Conservation (phyloP, 2,888 invertebrate genomes). For the Drosophila monieri region DNA sequence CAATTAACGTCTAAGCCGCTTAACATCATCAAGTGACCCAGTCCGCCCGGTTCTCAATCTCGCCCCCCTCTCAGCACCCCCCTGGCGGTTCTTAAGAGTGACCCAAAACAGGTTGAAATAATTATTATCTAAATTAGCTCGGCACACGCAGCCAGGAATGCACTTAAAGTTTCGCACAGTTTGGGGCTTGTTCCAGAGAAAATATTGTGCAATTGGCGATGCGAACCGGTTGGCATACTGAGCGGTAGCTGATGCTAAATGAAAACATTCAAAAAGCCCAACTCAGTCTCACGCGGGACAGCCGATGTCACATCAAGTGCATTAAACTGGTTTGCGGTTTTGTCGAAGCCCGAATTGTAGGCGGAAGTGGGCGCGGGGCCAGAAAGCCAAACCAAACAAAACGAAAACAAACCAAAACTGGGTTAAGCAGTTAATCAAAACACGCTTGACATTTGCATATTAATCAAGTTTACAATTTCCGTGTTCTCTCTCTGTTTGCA, state of each 20-base stretch:
- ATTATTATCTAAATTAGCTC: constrained; percentile 63
- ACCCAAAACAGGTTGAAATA: constrained; percentile 58
- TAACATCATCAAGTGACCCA: constrained; percentile 62
- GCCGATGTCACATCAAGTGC: constrained; percentile 60
- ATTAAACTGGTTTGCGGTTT: constrained; percentile 51
- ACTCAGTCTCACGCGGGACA: constrained; percentile 10
- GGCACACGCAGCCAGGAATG: constrained; percentile 25
- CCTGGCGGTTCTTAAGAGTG: constrained; percentile 41
- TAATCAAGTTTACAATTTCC: constrained; percentile 65
- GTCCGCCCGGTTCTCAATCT: constrained; percentile 15
- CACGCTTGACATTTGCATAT: constrained; percentile 64
- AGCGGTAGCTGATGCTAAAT: constrained; percentile 12
- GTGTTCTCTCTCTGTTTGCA: constrained; percentile 52
- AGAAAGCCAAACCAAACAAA: constrained; percentile 15
- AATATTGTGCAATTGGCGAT: constrained; percentile 13
- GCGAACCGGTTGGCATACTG: constrained; percentile 14
- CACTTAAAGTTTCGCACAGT: constrained; percentile 9
- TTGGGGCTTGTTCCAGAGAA: not conserved
- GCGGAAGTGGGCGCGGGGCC: constrained; percentile 56
- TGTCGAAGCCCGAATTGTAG: constrained; percentile 42
- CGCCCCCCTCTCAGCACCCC: not conserved
- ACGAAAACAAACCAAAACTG: constrained; percentile 48
- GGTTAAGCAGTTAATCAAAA: constrained; percentile 72
- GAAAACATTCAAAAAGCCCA: constrained; percentile 33
- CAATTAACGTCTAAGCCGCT: constrained; percentile 77